Evolutionary conservation across 2,888 invertebrate species (phyloP).

Genomic region (Caradrina kadenii): DNA sequence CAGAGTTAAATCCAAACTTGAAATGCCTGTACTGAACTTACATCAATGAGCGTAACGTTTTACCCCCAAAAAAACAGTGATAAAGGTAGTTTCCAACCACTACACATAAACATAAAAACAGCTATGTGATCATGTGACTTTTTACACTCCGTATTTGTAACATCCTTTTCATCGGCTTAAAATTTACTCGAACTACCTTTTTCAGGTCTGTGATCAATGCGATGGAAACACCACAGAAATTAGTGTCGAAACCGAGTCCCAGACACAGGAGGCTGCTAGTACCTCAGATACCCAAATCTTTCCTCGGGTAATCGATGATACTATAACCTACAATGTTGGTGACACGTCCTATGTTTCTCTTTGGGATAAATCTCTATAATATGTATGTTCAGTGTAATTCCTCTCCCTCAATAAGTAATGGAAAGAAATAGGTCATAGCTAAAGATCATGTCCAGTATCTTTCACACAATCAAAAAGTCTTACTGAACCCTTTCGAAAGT

Average conservation of each 20-base stretch:
- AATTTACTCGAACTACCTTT: conserved; percentile 6
- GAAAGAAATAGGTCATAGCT: conserved; percentile 11
- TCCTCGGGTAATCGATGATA: conserved; percentile 32
- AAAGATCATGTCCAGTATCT: not conserved
- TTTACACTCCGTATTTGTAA: no score
- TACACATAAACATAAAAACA: no score
- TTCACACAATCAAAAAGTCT: not conserved
- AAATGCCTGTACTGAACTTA: no score
- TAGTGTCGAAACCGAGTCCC: not conserved
- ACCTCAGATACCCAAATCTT: conserved; percentile 3
- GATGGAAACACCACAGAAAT: conserved; percentile 1
- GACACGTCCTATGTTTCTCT: conserved; percentile 30
- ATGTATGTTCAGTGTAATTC: conserved; percentile 29
- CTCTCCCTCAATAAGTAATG: not conserved
- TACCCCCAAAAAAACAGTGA: no score
- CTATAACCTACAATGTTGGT: conserved; percentile 42
- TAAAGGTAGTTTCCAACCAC: no score
- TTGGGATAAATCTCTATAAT: conserved; percentile 14
- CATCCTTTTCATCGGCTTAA: not conserved
- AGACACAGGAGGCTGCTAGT: not conserved
- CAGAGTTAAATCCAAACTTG: no score
- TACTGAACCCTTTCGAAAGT: not conserved
- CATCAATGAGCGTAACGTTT: no score
- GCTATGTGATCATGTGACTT: no score
- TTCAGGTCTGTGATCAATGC: conserved; percentile 32